Percentiles rank a stretch among this genome's conserved stretches.
phyloP scores from a whole-genome alignment of 2,888 invertebrate genomes.

The Aelia acuminata region DNA sequence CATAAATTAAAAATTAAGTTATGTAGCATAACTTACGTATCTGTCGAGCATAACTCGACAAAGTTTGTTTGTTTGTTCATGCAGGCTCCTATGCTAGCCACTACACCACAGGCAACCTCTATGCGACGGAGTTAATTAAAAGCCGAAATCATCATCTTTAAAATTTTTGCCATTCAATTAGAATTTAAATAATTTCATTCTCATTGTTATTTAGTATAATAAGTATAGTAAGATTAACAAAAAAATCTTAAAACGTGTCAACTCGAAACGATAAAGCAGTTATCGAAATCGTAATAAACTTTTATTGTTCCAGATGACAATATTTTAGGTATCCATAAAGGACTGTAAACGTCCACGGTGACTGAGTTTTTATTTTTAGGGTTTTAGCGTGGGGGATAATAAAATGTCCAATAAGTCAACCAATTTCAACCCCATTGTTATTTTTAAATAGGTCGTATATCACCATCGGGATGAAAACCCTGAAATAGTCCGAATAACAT shows the following conservation, averaged over 20 bases:
- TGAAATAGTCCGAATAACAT: neutral
- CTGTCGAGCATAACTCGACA: too few species aligned
- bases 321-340: neutral
- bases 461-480: neutral
- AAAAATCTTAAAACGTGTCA: neutral
- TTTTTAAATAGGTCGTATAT: neutral
- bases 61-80: too few species aligned
- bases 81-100: too few species aligned
- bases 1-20: too few species aligned
- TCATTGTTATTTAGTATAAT: neutral
- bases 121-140: too few species aligned
- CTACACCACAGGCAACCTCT: too few species aligned
- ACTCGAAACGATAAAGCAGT: neutral
- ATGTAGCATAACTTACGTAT: too few species aligned
- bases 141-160: too few species aligned
- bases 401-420: slow-evolving; percentile 40
- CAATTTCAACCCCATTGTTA: neutral
- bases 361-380: slow-evolving; percentile 30
- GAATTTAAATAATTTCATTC: neutral
- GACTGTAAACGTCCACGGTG: neutral
- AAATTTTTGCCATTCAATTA: too few species aligned
- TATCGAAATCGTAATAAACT: neutral
- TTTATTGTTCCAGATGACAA: neutral
- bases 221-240: neutral
- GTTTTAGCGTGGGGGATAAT: neutral